phyloP scores from a whole-genome alignment of 2,888 invertebrate species.

The Pilophorus perplexus region DNA sequence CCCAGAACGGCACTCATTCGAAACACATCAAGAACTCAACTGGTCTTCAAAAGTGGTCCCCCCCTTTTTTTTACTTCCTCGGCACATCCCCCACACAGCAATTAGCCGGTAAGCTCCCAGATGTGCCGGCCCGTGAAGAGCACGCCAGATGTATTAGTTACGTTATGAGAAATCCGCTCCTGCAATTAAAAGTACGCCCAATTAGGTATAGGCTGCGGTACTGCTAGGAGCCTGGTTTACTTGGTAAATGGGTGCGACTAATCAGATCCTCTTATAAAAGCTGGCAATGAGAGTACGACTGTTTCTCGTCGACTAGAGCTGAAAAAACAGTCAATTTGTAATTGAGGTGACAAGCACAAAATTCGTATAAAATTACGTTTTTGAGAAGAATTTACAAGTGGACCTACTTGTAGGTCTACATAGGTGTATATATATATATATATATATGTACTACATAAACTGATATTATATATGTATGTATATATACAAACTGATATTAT shows the following conservation, averaged over 20 bases:
- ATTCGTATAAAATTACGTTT: too few species aligned
- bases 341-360: too few species aligned
- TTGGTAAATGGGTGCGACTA: constrained; percentile 25
- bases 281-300: too few species aligned
- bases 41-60: neutral
- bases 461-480: too few species aligned
- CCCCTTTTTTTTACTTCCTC: too few species aligned
- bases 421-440: too few species aligned
- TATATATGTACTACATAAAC: too few species aligned
- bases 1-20: neutral
- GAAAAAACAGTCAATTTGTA: too few species aligned
- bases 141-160: constrained; percentile 29
- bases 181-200: constrained; percentile 31
- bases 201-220: constrained; percentile 19
- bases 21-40: neutral
- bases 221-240: constrained; percentile 22
- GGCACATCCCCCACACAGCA: neutral
- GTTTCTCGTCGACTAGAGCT: too few species aligned
- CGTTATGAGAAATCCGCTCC: constrained; percentile 33
- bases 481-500: too few species aligned
- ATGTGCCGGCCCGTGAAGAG: constrained; percentile 19
- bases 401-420: too few species aligned
- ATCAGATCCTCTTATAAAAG: constrained; percentile 2
- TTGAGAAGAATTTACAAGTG: too few species aligned
- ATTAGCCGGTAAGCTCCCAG: constrained; percentile 2